Conservation (phyloP, 2,888 invertebrate genomes). For the Oscheius sp. region DNA sequence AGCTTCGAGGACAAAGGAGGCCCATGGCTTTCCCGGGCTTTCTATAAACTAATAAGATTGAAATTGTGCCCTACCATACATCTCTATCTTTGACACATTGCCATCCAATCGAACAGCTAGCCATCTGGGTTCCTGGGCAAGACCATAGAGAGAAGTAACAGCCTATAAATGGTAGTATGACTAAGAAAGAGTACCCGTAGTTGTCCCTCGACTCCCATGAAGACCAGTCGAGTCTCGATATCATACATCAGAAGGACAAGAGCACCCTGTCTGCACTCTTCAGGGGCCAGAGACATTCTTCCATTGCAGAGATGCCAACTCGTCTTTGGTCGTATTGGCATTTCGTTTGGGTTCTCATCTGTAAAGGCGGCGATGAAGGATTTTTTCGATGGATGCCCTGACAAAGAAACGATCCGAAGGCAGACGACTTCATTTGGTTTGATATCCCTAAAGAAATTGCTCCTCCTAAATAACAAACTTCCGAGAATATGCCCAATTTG, state of each 20-base stretch:
- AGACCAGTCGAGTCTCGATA: slow-evolving; percentile 18
- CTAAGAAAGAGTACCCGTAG: too few relatives aligned
- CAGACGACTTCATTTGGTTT: slow-evolving; percentile 29
- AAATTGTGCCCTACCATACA: slow-evolving; percentile 8
- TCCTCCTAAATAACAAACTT: neutral
- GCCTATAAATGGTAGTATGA: slow-evolving; percentile 20
- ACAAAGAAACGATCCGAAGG: neutral
- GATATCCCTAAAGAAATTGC: slow-evolving; percentile 19
- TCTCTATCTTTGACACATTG: slow-evolving; percentile 5
- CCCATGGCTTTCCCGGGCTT: slow-evolving; percentile 26
- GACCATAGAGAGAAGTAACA: slow-evolving; percentile 21
- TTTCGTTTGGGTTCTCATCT: slow-evolving; percentile 21
- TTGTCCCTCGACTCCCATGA: slow-evolving; percentile 26
- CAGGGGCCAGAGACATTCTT: slow-evolving; percentile 2
- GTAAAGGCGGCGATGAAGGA: slow-evolving; percentile 18
- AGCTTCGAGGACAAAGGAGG: slow-evolving; percentile 19
- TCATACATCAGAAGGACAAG: slow-evolving; percentile 25
- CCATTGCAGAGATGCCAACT: slow-evolving; percentile 21
- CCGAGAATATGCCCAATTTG: slow-evolving; percentile 19
- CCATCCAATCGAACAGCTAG: slow-evolving; percentile 28
- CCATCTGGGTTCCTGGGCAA: slow-evolving; percentile 11
- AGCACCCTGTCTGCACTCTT: slow-evolving; percentile 18
- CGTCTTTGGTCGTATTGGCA: slow-evolving; percentile 27
- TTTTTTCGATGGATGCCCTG: neutral
- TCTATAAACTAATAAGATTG: slow-evolving; percentile 1